A percentile compares a stretch with the other conserved stretches of the same genome.
Evolutionary conservation across 1,140 invertebrate genomes (phyloP).

Genomic region (Neotoxoptera formosana): DNA sequence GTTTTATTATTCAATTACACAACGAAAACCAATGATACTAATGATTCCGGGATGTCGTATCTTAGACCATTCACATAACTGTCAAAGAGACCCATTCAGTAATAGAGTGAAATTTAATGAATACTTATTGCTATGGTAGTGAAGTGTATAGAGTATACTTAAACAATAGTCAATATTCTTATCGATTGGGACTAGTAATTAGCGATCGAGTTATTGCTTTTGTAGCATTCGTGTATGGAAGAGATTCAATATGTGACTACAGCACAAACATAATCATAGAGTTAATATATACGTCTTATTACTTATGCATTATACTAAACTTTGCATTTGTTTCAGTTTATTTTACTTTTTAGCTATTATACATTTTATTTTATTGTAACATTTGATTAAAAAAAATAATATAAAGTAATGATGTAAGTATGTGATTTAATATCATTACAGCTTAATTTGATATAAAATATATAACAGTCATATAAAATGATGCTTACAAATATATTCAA

Average conservation of each 20-base stretch:
- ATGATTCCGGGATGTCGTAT: not conserved
- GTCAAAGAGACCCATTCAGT: not conserved
- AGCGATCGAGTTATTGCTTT: not conserved
- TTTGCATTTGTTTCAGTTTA: not conserved
- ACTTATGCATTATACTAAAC: not conserved
- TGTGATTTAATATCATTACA: no score
- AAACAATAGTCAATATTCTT: not conserved
- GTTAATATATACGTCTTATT: not conserved
- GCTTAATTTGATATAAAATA: no score
- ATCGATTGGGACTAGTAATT: not conserved
- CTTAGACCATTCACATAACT: not conserved
- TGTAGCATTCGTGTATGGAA: not conserved
- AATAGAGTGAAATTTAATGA: not conserved
- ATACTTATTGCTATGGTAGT: not conserved
- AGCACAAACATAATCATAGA: not conserved
- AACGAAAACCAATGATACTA: not conserved
- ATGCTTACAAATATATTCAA: no score
- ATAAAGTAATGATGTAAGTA: no score
- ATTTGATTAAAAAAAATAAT: no score
- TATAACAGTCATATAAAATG: no score
- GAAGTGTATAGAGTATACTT: not conserved
- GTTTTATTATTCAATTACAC: slow-evolving; percentile 9
- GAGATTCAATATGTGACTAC: not conserved
- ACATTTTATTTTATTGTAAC: no score
- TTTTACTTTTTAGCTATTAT: no score